Percentiles rank a stretch among this genome's conserved stretches.
These are phyloP conservation scores for Pelvicachromis taeniatus DNA, from an alignment of 2,113 vertebrate species.

Conservation along the genomic window DNA sequence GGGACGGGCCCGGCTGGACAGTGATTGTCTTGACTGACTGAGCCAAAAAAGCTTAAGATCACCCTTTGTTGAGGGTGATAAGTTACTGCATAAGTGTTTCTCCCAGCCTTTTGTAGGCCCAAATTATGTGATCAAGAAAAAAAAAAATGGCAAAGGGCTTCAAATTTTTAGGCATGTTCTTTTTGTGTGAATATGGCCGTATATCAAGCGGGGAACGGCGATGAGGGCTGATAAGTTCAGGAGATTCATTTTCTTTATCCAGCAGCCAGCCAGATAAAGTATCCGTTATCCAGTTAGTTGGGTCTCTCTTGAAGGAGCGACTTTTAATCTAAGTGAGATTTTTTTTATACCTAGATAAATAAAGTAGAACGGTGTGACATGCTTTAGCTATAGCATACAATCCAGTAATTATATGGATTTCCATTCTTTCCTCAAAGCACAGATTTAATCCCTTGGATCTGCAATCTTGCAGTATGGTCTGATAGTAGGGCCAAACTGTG, in stretches of 20 bases:
- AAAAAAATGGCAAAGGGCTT: not conserved
- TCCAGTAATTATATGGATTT: not conserved
- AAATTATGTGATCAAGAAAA: not conserved
- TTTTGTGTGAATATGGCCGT: not conserved
- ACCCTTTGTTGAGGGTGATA: not conserved
- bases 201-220: not conserved
- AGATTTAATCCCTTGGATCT: not conserved
- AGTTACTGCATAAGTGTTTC: not conserved
- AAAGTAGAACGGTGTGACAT: not conserved
- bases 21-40: constrained; percentile 47
- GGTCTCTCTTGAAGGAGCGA: not conserved
- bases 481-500: not conserved
- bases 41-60: constrained; percentile 18
- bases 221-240: not conserved
- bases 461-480: not conserved
- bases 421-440: not conserved
- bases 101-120: not conserved
- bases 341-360: not conserved
- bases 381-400: not conserved
- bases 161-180: not conserved
- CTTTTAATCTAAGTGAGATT: not conserved
- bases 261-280: not conserved
- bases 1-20: constrained; percentile 50
- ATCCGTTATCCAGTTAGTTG: not conserved
- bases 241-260: not conserved